A percentile compares a stretch with the other conserved stretches of the same genome.
Conservation (phyloP, 2,888 invertebrate genomes). For the Lithophane semibrunnea region DNA sequence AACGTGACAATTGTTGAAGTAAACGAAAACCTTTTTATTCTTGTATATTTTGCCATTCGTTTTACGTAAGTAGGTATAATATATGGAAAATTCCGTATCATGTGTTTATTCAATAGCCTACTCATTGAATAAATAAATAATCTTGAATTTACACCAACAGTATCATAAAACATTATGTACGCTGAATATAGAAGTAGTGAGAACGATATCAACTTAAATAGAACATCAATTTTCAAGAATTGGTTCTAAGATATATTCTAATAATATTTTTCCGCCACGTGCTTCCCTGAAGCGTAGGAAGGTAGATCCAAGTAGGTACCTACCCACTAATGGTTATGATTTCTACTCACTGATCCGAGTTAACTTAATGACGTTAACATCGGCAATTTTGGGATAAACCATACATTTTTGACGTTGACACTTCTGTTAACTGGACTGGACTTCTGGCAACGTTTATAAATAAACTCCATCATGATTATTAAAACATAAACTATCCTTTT, state of each 20-base stretch:
- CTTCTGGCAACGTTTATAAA: background rate
- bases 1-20: background rate
- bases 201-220: background rate
- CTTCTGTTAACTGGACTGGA: background rate
- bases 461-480: background rate
- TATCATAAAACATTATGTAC: background rate
- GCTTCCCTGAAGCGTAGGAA: background rate
- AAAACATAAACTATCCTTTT: background rate
- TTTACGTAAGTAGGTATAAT: background rate
- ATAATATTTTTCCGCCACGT: conserved; percentile 1
- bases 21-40: background rate
- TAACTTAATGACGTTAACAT: conserved; percentile 1
- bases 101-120: too few species aligned
- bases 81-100: background rate
- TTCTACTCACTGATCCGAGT: conserved; percentile 17
- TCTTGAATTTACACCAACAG: background rate
- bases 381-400: background rate
- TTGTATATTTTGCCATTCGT: background rate
- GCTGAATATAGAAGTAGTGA: background rate
- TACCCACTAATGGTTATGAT: background rate
- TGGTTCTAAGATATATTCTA: background rate
- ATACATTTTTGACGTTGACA: background rate
- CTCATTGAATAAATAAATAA: too few species aligned
- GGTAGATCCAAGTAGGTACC: background rate
- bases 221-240: background rate